These are phyloP conservation scores for Chaetophractus vellerosus DNA, from an alignment of 2,797 vertebrate species.

Conservation along the genomic window DNA sequence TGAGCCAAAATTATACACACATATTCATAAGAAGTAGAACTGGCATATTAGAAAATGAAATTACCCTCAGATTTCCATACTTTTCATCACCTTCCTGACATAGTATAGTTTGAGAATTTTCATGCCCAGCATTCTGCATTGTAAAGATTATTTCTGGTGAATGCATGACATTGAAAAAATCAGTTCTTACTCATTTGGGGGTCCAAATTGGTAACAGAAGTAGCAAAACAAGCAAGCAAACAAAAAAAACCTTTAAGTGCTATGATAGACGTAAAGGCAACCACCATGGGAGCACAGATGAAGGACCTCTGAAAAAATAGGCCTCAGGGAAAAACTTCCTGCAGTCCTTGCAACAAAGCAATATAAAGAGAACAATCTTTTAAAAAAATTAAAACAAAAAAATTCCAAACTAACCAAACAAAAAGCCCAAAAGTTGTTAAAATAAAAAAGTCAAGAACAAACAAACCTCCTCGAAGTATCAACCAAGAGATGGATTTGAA, in stretches of 20 bases:
- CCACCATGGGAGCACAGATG: not conserved
- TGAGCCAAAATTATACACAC: not conserved
- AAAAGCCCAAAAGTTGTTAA: not conserved
- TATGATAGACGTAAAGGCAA: not conserved
- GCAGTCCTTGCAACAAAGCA: not conserved
- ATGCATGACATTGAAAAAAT: not conserved
- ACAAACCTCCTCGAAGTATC: not conserved
- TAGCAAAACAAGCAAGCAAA: not conserved
- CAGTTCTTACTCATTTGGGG: not conserved
- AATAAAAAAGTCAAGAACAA: not conserved
- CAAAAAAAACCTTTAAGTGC: not conserved
- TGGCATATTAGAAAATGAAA: not conserved
- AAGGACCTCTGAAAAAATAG: not conserved
- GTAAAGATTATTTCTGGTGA: not conserved
- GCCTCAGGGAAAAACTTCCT: not conserved
- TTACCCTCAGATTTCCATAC: not conserved
- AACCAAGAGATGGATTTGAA: not conserved
- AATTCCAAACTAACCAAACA: not conserved
- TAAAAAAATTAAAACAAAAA: not conserved
- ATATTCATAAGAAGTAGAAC: slow-evolving; percentile 29
- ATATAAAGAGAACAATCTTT: not conserved
- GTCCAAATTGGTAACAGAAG: not conserved
- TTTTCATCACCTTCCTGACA: slow-evolving; percentile 27
- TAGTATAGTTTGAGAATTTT: slow-evolving; percentile 18
- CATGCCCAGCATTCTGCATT: not conserved